Evolutionary conservation across 2,888 invertebrate genomes (phyloP).

Genomic region (Eilema depressum): DNA sequence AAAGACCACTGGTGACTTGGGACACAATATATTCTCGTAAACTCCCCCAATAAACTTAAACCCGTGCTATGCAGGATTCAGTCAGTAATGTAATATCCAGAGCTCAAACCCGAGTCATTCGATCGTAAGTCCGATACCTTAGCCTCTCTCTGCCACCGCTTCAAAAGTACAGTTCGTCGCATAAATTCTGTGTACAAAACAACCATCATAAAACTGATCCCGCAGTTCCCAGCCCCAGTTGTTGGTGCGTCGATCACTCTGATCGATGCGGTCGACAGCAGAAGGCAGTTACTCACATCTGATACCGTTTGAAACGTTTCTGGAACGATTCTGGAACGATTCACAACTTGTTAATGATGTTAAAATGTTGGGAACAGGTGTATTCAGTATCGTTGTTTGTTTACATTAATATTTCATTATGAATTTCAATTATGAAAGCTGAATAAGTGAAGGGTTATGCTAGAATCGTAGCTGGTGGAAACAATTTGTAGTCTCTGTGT

Average conservation of each 20-base stretch:
- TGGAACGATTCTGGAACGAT: slow-evolving; percentile 11
- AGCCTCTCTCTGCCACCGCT: not conserved
- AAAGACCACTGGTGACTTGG: no score
- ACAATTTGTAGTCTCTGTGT: not conserved
- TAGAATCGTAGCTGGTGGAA: not conserved
- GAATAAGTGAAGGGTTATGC: not conserved
- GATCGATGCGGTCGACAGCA: slow-evolving; percentile 49
- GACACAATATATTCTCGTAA: no score
- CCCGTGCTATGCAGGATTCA: no score
- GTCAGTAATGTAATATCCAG: not conserved
- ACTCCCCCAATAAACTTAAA: no score
- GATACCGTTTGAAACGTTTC: slow-evolving; percentile 19
- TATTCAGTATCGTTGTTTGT: not conserved
- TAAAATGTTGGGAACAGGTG: slow-evolving; percentile 11
- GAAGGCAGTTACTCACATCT: slow-evolving; percentile 40
- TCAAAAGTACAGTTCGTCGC: not conserved
- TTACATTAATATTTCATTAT: not conserved
- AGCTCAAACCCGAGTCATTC: not conserved
- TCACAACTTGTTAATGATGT: slow-evolving; percentile 17
- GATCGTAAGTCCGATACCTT: not conserved
- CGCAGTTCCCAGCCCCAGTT: slow-evolving; percentile 43
- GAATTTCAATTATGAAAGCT: not conserved
- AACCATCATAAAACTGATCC: slow-evolving; percentile 42
- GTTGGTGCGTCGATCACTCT: slow-evolving; percentile 52
- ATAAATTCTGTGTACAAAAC: slow-evolving; percentile 21